Conservation (phyloP, 2,113 vertebrate species). For the Hemibagrus wyckioides region DNA sequence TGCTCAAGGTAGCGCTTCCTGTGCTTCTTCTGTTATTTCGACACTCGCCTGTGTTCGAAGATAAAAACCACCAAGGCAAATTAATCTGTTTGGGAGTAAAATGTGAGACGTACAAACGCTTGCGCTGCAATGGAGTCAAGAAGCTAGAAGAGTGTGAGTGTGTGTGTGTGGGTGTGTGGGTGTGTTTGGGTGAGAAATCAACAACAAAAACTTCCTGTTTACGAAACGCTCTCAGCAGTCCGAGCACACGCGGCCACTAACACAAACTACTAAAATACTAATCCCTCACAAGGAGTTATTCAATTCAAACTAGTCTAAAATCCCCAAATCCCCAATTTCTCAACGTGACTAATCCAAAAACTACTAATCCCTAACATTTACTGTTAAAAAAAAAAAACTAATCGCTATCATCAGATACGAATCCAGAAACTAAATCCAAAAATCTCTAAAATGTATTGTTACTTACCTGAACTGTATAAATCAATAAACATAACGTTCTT, state of each 20-base stretch:
- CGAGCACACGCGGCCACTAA: not conserved
- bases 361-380: not conserved
- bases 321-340: not conserved
- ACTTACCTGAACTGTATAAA: not conserved
- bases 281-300: not conserved
- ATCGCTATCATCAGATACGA: not conserved
- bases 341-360: not conserved
- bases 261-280: not conserved
- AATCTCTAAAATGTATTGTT: not conserved
- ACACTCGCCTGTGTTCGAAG: not conserved
- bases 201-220: not conserved
- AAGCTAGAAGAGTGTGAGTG: not conserved
- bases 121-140: not conserved
- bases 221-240: not conserved
- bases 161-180: not conserved
- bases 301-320: not conserved
- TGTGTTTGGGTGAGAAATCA: no score
- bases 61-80: not conserved
- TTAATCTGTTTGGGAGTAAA: not conserved
- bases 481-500: not conserved
- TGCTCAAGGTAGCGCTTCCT: slow-evolving; percentile 6
- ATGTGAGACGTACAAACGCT: not conserved
- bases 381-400: not conserved
- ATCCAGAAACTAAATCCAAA: not conserved
- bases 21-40: not conserved